These are phyloP conservation scores for Lepidocolaptes lacrymiger DNA, from an alignment of 2,797 vertebrate genomes.

Conservation along the genomic window DNA sequence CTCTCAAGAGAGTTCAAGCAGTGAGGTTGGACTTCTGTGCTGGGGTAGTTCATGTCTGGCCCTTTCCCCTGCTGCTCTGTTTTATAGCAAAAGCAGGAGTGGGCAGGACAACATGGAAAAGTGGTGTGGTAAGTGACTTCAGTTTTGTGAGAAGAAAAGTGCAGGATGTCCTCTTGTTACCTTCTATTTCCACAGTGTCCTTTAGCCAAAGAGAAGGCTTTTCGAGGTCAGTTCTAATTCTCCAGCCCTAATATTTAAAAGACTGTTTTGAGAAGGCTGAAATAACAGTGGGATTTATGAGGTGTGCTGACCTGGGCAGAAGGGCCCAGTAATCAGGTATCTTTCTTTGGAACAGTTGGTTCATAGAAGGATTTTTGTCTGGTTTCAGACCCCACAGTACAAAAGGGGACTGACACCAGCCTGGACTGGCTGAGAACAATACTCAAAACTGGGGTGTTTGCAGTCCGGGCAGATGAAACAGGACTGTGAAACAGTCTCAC, in stretches of 20 bases:
- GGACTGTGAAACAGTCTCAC: background rate
- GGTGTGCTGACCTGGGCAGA: background rate
- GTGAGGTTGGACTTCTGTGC: background rate
- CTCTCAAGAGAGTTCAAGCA: background rate
- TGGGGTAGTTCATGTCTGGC: background rate
- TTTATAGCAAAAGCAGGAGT: background rate
- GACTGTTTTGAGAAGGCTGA: background rate
- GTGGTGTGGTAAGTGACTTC: rapidly evolving
- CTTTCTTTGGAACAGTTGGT: background rate
- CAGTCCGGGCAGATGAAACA: background rate
- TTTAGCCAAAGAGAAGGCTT: background rate
- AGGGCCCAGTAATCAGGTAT: background rate
- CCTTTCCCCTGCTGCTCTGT: background rate
- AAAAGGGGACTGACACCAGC: background rate
- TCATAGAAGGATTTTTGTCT: background rate
- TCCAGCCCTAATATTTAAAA: background rate
- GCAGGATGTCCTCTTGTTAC: background rate
- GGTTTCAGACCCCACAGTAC: background rate
- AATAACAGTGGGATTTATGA: background rate
- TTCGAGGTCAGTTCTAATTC: background rate
- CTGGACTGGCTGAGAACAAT: background rate
- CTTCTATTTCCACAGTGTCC: background rate
- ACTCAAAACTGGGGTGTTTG: background rate
- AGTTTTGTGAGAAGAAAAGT: background rate
- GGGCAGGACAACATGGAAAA: background rate